These are phyloP conservation scores for Aradus depressus DNA, from an alignment of 2,888 invertebrate genomes.

Conservation along the genomic window DNA sequence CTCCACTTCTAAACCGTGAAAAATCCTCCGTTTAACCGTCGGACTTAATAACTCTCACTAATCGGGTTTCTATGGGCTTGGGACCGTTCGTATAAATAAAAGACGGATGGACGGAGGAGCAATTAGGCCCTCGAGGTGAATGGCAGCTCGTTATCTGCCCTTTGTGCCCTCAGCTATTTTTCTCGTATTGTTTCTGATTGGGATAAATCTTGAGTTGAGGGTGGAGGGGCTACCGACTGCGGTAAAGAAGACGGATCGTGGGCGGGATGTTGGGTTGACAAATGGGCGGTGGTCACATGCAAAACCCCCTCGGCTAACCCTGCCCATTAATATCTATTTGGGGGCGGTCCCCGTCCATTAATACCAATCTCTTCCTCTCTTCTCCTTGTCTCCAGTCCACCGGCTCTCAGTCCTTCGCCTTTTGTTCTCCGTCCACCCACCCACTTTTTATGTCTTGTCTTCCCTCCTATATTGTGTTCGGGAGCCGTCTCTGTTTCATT, in stretches of 20 bases:
- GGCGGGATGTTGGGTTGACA: conserved; percentile 19
- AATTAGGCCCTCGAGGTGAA: conserved; percentile 10
- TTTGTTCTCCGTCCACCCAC: too few species aligned
- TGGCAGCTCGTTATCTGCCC: conserved; percentile 18
- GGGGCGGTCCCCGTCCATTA: conserved; percentile 22
- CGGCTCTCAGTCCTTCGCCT: too few species aligned
- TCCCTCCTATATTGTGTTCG: too few species aligned
- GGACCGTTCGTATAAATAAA: conserved; percentile 2
- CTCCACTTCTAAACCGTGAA: conserved; percentile 14
- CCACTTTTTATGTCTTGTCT: too few species aligned
- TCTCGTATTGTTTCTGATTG: conserved; percentile 29
- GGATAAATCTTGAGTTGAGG: conserved; percentile 25
- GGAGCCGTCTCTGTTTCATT: too few species aligned
- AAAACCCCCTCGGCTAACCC: conserved; percentile 21
- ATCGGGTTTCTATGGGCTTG: neutral
- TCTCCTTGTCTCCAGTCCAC: conserved; percentile 7
- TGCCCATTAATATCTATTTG: conserved; percentile 28
- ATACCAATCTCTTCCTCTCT: conserved; percentile 23
- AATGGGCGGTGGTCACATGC: conserved; percentile 26
- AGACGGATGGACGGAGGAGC: conserved; percentile 11
- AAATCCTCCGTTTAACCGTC: conserved; percentile 17
- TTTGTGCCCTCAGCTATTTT: conserved; percentile 24
- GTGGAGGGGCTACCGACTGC: conserved; percentile 1
- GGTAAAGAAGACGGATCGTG: conserved; percentile 26
- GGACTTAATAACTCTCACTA: conserved; percentile 10